Percentiles rank a stretch among this genome's conserved stretches.
These are phyloP conservation scores for Polydrusus tereticollis DNA, from an alignment of 2,888 invertebrate genomes.

Conservation along the genomic window DNA sequence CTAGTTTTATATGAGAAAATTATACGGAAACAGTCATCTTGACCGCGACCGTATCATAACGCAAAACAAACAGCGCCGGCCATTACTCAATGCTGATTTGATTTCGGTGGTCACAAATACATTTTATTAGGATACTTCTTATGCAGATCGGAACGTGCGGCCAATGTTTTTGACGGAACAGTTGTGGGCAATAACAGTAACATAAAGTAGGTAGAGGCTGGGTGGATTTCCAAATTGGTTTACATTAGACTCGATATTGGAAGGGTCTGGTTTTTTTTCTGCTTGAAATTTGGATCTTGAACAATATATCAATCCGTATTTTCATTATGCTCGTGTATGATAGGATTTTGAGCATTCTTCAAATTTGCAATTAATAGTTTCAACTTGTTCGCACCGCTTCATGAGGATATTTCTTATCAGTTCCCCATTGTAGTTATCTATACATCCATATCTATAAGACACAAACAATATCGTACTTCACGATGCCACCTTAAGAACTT, in stretches of 20 bases:
- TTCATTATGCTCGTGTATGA: background rate
- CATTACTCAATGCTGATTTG: conserved; percentile 60
- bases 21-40: conserved; percentile 53
- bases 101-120: conserved; percentile 59
- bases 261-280: conserved; percentile 17
- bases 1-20: conserved; percentile 55
- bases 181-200: conserved; percentile 65
- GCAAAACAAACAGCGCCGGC: conserved; percentile 57
- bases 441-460: no score
- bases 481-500: no score
- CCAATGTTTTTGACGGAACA: conserved; percentile 65
- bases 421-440: no score
- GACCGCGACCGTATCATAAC: conserved; percentile 52
- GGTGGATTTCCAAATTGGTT: conserved; percentile 37
- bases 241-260: conserved; percentile 37
- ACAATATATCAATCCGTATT: conserved; percentile 20
- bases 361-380: background rate
- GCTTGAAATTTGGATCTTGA: conserved; percentile 2
- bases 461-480: no score
- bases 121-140: conserved; percentile 58
- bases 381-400: background rate
- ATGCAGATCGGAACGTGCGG: conserved; percentile 59
- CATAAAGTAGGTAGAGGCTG: conserved; percentile 60
- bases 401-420: background rate
- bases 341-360: background rate